These are phyloP conservation scores for Sarotherodon lohbergeri DNA, from an alignment of 2,113 vertebrate species.

Conservation along the genomic window DNA sequence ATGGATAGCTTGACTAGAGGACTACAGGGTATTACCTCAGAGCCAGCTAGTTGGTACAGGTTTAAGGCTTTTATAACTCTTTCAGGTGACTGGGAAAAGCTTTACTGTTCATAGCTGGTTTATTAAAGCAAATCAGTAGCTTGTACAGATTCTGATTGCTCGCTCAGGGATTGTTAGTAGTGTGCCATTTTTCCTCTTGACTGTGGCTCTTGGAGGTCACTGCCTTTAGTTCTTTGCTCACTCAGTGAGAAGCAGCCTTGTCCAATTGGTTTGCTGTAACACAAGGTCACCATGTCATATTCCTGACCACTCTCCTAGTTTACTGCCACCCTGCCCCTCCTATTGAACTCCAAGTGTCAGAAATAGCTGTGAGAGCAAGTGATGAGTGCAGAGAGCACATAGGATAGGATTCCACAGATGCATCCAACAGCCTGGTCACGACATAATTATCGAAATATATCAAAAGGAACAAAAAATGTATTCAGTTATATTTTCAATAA, in stretches of 20 bases:
- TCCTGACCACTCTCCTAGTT: neutral
- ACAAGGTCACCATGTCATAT: neutral
- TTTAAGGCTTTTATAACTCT: neutral
- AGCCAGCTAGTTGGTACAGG: neutral
- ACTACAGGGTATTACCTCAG: neutral
- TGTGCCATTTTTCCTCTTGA: neutral
- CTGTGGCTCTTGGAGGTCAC: neutral
- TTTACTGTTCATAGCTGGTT: neutral
- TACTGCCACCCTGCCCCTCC: neutral
- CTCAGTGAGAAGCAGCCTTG: neutral
- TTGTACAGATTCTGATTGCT: neutral
- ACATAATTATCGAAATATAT: neutral
- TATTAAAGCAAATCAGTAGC: neutral
- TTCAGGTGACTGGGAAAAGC: neutral
- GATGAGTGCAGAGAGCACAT: neutral
- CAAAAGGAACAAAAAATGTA: neutral
- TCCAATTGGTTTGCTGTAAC: neutral
- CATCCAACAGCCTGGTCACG: neutral
- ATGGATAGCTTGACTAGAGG: neutral
- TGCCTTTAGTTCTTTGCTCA: neutral
- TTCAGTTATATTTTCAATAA: neutral
- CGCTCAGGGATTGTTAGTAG: neutral
- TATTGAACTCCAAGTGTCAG: slow-evolving; percentile 13
- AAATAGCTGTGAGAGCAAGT: slow-evolving; percentile 20
- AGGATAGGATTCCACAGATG: neutral